Evolutionary conservation across 2,797 vertebrate species (phyloP), one percentile per base, ranked within the genome.

Genomic region (Sebastes glaucus): DNA sequence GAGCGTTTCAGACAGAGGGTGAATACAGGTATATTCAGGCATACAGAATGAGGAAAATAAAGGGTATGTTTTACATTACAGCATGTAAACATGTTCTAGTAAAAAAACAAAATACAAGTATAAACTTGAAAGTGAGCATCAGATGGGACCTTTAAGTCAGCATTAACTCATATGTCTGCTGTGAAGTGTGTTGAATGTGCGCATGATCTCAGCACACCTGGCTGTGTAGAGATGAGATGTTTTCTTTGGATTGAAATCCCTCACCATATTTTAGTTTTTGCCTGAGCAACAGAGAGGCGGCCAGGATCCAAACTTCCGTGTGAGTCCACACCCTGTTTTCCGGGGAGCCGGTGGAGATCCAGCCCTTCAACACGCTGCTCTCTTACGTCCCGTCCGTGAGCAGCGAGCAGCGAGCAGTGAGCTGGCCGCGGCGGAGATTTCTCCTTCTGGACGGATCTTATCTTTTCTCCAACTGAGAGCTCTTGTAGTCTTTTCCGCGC

Each of bases 321-420:
- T 0, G 9, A 71, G 14, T 96, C 95, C 95, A 88, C 90, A 46
- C 91, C 95, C 81, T 89, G 94, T 95, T 95, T 96, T 96, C 92
- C 94, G 88, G 84, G 85, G 93, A 87, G 93, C 94, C 93, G 57
- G 42, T 11, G 80, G 77, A 94, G 92, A 93, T 94, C 95, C 94
- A 94, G 93, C 92, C 93, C 92, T 91, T 91, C 93, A 82, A 83
- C 93, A 88, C 93, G 84, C 92, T 73, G 91, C 94, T 93, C 88
- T 81, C 84, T 94, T 90, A 92, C 93, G 93, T 93, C 91, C 92
- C 78, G 86, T 90, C 89, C 86, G 91, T 78, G 88, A 89, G 91
- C 93, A 81, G 91, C 20, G 91, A 94, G 88, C 86, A 38, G 35
- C 35, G 38, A 42, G 38, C 93, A 81, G 91, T 13, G 91, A 94